A percentile compares a stretch with the other conserved stretches of the same genome.
Conservation (phyloP, 2,797 vertebrate species). For the Centropyge bicolor region DNA sequence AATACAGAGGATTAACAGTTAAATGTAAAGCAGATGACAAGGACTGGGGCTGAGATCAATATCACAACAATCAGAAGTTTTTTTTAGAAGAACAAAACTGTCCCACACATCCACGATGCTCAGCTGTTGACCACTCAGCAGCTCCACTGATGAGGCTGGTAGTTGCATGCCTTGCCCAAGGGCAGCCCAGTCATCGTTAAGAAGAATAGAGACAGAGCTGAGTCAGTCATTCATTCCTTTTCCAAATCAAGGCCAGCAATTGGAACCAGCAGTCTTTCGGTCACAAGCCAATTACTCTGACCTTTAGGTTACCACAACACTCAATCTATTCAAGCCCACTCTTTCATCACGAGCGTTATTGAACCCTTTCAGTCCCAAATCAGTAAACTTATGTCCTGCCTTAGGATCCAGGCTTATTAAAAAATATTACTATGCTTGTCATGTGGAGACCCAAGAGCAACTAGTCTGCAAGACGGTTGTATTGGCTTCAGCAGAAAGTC, state of each 20-base stretch:
- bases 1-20: background rate
- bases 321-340: slow-evolving; percentile 43
- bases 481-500: slow-evolving; percentile 28
- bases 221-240: slow-evolving; percentile 37
- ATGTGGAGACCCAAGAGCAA: slow-evolving; percentile 47
- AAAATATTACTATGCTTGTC: slow-evolving; percentile 37
- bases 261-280: slow-evolving; percentile 44
- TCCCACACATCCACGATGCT: background rate
- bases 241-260: slow-evolving; percentile 32
- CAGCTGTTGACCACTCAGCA: slow-evolving; percentile 22
- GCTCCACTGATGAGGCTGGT: slow-evolving; percentile 22
- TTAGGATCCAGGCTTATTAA: slow-evolving; percentile 39
- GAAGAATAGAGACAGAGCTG: slow-evolving; percentile 30
- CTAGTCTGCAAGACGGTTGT: slow-evolving; percentile 7
- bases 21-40: background rate
- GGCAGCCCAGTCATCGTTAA: slow-evolving; percentile 28
- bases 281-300: slow-evolving; percentile 59
- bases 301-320: slow-evolving; percentile 55
- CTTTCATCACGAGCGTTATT: slow-evolving; percentile 24
- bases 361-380: slow-evolving; percentile 37
- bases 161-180: slow-evolving; percentile 35
- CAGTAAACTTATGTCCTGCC: slow-evolving; percentile 25
- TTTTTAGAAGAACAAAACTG: background rate
- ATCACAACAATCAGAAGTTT: background rate
- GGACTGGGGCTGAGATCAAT: background rate